Base-by-base conservation (phyloP, 2,113 vertebrate genomes). In the Pleuronectes platessa region DNA sequence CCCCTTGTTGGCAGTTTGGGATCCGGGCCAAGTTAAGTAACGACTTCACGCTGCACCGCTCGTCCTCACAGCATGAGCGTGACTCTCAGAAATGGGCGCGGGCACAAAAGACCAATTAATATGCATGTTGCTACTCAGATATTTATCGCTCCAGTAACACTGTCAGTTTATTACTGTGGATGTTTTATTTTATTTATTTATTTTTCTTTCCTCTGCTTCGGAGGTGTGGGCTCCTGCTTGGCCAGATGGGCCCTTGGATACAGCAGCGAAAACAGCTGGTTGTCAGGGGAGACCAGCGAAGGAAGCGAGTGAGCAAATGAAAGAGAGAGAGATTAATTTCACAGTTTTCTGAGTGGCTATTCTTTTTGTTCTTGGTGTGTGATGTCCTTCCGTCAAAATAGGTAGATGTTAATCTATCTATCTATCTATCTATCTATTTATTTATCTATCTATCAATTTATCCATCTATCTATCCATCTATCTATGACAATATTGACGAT, bases 261-360 rank as follows among this genome's bases (percentile, higher is more conserved):
- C 81, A 74, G 72, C 68, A 64, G 45, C 67, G 78, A 49, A 71
- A 80, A 81, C 78, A 76, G 60, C 87, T 81, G 88, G 82, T 86
- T 88, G 81, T 85, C 88, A 90, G 54, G 84, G 84, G 84, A 82
- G 84, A 90, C 81, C 40, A 70, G n/a, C 47, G 65, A 63, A 82
- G 79, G 26, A 49, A 71, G 54, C 0, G 20, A 69, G 45, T 18
- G n/a, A 68, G 49, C 20, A 7, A 42, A 51, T n/a, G 5, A 56
- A 54, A 54, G 45, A 18, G 51, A 53, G 26, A 79, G 35, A 56
- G 42, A 68, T 77, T 42, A 45, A 9, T 51, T 42, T 20, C 21
- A 67, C n/a, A 61, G 51, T n/a, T 66, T 65, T 61, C 21, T 71
- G 27, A 69, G 40, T 60, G 71, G 54, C 42, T 59, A 20, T 14